These are phyloP conservation scores for Drosophila elegans DNA, from an alignment of 1,140 invertebrate species.

Conservation along the genomic window DNA sequence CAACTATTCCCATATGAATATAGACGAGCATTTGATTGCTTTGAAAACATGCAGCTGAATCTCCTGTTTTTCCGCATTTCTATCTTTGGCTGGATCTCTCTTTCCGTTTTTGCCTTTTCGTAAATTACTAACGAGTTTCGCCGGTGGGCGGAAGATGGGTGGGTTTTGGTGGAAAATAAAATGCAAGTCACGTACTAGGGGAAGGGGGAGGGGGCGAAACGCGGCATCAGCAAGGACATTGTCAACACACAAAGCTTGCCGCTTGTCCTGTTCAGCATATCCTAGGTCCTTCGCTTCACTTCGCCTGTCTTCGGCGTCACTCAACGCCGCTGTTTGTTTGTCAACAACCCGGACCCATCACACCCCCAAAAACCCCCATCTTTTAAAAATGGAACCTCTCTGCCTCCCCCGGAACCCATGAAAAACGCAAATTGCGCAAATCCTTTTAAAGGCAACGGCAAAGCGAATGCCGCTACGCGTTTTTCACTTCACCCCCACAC, in stretches of 20 bases:
- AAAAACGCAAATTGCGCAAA: conserved; percentile 76
- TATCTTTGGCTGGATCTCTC: conserved; percentile 16
- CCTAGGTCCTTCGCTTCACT: conserved; percentile 56
- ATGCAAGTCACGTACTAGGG: conserved; percentile 75
- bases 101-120: conserved; percentile 41
- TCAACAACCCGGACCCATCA: conserved; percentile 64
- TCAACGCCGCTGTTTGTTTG: conserved; percentile 78
- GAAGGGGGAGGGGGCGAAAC: conserved; percentile 21
- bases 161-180: conserved; percentile 56
- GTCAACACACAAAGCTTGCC: conserved; percentile 74
- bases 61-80: conserved; percentile 17
- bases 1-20: conserved; percentile 61
- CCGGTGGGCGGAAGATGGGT: conserved; percentile 26
- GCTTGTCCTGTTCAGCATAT: conserved; percentile 38
- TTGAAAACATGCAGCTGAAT: conserved; percentile 54
- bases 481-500: conserved; percentile 30
- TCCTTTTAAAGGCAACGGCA: conserved; percentile 72
- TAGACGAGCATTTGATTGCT: conserved; percentile 76
- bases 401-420: conserved; percentile 15
- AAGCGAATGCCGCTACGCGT: conserved; percentile 64
- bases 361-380: conserved; percentile 20
- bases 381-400: not conserved
- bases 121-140: conserved; percentile 83
- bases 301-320: conserved; percentile 74
- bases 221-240: conserved; percentile 78